These are phyloP conservation scores for Plotosus lineatus DNA, from an alignment of 2,113 vertebrate species.

Conservation along the genomic window DNA sequence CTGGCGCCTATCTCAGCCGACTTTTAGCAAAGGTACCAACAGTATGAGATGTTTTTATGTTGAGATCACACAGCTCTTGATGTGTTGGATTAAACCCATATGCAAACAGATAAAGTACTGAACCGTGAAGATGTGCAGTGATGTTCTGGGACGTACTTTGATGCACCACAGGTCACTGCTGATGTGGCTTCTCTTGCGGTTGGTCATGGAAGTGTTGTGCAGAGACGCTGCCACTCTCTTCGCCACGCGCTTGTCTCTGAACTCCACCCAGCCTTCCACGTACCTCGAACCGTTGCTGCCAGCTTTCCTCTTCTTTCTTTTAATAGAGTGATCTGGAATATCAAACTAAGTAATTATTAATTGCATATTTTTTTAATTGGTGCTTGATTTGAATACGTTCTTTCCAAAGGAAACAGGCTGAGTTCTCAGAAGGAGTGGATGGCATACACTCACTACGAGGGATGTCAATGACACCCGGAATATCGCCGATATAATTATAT, in stretches of 20 bases:
- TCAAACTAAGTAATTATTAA: neutral
- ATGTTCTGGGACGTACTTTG: slow-evolving; percentile 75
- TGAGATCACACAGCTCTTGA: neutral
- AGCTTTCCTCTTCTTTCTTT: slow-evolving; percentile 73
- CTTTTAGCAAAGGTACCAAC: no score
- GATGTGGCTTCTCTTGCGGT: slow-evolving; percentile 76
- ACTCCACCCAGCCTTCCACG: slow-evolving; percentile 90
- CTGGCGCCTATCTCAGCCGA: no score
- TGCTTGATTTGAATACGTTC: no score
- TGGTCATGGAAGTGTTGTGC: slow-evolving; percentile 82
- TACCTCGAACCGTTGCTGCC: slow-evolving; percentile 75
- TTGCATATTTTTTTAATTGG: neutral
- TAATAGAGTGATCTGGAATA: slow-evolving; percentile 61
- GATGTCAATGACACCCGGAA: no score
- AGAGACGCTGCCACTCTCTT: slow-evolving; percentile 80
- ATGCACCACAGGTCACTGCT: slow-evolving; percentile 83
- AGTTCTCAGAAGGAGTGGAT: no score
- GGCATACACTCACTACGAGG: no score
- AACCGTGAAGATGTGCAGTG: neutral
- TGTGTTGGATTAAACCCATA: neutral
- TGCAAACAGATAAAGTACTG: neutral
- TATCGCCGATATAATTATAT: no score
- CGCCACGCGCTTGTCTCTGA: slow-evolving; percentile 82
- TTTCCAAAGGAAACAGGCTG: no score
- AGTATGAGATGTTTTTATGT: no score